Percentiles rank a stretch among this genome's conserved stretches.
These are phyloP conservation scores for Coelopa frigida DNA, from an alignment of 1,140 invertebrate species.

Conservation along the genomic window DNA sequence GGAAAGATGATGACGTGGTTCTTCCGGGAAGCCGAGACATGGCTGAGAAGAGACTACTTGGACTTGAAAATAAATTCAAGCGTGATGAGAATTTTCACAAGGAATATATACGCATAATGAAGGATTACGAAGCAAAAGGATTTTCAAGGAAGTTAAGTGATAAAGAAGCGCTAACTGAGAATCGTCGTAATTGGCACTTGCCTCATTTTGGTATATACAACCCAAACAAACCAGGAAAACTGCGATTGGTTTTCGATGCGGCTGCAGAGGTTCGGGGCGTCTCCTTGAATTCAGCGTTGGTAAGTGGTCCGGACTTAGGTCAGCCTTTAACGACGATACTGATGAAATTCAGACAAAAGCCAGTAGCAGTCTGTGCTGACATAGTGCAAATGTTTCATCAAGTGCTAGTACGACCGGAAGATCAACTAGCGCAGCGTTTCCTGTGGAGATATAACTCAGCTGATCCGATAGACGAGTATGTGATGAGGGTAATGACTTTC, in stretches of 20 bases:
- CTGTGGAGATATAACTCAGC: conserved; percentile 7
- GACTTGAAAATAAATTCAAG: conserved; percentile 13
- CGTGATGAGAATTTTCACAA: conserved; percentile 4
- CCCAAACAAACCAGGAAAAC: conserved; percentile 26
- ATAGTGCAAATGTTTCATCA: conserved; percentile 13
- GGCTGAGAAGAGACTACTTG: conserved; percentile 5
- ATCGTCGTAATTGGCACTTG: conserved; percentile 28
- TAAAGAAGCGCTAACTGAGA: conserved; percentile 1
- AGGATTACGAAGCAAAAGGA: conserved; percentile 15
- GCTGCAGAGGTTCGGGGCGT: conserved; percentile 14
- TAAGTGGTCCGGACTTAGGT: conserved; percentile 22
- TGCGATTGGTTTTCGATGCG: conserved; percentile 30
- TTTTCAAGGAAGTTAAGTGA: conserved; percentile 14
- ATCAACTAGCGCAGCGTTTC: conserved; percentile 11
- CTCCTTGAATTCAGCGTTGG: conserved; percentile 6
- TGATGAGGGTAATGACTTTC: conserved; percentile 8
- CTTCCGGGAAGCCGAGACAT: conserved; percentile 10
- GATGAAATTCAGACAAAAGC: conserved; percentile 6
- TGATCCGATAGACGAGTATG: not conserved
- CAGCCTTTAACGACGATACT: conserved; percentile 4
- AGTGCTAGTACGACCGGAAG: conserved; percentile 5
- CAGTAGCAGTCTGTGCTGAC: conserved; percentile 7
- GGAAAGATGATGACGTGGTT: conserved; percentile 8
- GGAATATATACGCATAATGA: conserved; percentile 15
- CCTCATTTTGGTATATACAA: conserved; percentile 28